Percentiles rank a stretch among this genome's conserved stretches.
Evolutionary conservation across 2,888 invertebrate genomes (phyloP).

Genomic region (Morpho deidamia): DNA sequence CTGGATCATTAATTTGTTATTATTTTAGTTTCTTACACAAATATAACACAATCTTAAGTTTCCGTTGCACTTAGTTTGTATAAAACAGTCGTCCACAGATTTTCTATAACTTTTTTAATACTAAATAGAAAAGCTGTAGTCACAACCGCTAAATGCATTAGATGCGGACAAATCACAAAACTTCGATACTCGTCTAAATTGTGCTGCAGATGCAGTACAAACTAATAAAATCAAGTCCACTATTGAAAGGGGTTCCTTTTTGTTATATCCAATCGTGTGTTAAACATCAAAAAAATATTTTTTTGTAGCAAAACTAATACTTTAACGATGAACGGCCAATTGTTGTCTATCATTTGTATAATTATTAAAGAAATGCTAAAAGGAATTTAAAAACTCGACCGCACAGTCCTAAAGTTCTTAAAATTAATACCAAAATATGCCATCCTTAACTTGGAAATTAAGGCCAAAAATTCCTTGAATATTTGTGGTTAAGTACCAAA

Average conservation of each 20-base stretch:
- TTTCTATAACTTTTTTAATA: conserved; percentile 2
- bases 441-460: too few species aligned
- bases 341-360: conserved; percentile 6
- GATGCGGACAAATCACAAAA: conserved; percentile 10
- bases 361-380: conserved; percentile 12
- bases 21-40: conserved; percentile 39
- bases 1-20: conserved; percentile 26
- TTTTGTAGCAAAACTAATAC: conserved; percentile 1
- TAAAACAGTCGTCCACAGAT: neutral
- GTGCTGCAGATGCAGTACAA: conserved; percentile 24
- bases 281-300: conserved; percentile 44
- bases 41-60: conserved; percentile 12
- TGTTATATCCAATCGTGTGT: conserved; percentile 40
- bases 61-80: conserved; percentile 6
- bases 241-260: conserved; percentile 37
- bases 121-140: conserved; percentile 8
- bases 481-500: too few species aligned
- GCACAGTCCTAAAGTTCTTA: too few species aligned
- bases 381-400: neutral
- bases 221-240: conserved; percentile 33
- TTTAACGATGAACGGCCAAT: conserved; percentile 1
- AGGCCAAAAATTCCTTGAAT: too few species aligned
- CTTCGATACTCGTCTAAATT: conserved; percentile 3
- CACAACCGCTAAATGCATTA: conserved; percentile 4
- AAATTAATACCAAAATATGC: too few species aligned